These are phyloP conservation scores for Osmerus mordax DNA, from an alignment of 2,113 vertebrate genomes.

Conservation along the genomic window DNA sequence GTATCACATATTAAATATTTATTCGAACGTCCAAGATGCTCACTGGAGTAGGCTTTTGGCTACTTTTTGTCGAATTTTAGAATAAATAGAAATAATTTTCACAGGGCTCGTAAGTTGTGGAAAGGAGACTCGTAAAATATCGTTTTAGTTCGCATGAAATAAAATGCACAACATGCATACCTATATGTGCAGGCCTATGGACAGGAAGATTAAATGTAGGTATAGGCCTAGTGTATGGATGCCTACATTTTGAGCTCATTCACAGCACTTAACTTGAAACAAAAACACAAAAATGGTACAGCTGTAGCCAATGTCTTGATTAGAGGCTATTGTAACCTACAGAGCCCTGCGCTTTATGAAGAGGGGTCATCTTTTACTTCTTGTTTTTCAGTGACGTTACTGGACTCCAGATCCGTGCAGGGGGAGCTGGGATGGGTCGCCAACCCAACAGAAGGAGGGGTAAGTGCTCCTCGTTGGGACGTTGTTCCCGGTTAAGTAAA, in stretches of 20 bases:
- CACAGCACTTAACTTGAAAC: no score
- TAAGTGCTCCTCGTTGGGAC: constrained; percentile 75
- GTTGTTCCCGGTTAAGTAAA: constrained; percentile 41
- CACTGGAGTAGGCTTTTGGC: not conserved
- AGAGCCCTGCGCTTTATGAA: not conserved
- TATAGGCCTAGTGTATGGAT: not conserved
- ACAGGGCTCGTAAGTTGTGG: no score
- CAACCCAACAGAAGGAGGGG: constrained; percentile 96
- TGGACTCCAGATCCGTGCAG: constrained; percentile 97
- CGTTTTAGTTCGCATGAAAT: no score
- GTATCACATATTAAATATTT: not conserved
- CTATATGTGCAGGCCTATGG: not conserved
- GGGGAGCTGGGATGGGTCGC: constrained; percentile 97
- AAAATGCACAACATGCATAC: no score
- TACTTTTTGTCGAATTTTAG: not conserved
- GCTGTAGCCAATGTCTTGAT: no score
- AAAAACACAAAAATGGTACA: no score
- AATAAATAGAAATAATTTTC: no score
- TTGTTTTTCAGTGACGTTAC: constrained; percentile 85
- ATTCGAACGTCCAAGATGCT: not conserved
- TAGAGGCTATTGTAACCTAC: not conserved
- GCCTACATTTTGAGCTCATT: not conserved
- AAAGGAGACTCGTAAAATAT: no score
- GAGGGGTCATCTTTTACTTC: constrained; percentile 44
- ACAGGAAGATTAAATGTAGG: not conserved